Base-by-base conservation (phyloP, 2,888 invertebrate species). In the Macrosiphum euphorbiae region DNA sequence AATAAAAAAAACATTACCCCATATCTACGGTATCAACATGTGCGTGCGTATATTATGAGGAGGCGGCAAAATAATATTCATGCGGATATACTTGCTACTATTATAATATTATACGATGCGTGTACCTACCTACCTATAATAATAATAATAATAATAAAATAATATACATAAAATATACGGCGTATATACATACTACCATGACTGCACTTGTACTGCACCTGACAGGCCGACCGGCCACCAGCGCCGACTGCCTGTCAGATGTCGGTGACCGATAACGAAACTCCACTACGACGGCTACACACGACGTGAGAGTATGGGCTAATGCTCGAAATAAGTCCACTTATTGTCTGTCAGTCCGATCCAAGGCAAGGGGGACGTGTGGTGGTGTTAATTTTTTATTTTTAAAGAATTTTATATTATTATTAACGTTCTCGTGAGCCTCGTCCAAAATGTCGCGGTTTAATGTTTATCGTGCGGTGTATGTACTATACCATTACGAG, bases 221-320 rank as follows among this genome's bases (percentile, higher is more conserved):
- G 93, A 93, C 93, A 84, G 92, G 50, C 88, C 10, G 88, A 41
- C 55, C 89, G 92, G 88, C 89, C 93, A 90, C 93, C 93, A 86
- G 93, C 85, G 41, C 94, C 44, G 90, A 92, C 50, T 90, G 94
- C 61, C 90, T 90, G 94, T 94, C 94, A 94, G 94, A 94, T 94
- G 86, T 67, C 47, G 50, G 85, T 50, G 86, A 86, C 90, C 90
- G 94, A 94, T 94, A 94, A 90, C 90, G 84, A 50, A 85, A 92
- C 88, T 88, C 44, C 47, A 88, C 86, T 35, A 28, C 87, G 87
- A 50, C 84, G 90, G 84, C 85, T 91, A 44, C 91, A 91, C 87
- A 92, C 87, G 92, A 61, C 52, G 92, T 52, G 85, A 78, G n/a
- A 47, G 44, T 24, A 58, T 44, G 88, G 86, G 61, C 90, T 90